These are phyloP conservation scores for Cabera pusaria DNA, from an alignment of 2,888 invertebrate species.

Conservation along the genomic window DNA sequence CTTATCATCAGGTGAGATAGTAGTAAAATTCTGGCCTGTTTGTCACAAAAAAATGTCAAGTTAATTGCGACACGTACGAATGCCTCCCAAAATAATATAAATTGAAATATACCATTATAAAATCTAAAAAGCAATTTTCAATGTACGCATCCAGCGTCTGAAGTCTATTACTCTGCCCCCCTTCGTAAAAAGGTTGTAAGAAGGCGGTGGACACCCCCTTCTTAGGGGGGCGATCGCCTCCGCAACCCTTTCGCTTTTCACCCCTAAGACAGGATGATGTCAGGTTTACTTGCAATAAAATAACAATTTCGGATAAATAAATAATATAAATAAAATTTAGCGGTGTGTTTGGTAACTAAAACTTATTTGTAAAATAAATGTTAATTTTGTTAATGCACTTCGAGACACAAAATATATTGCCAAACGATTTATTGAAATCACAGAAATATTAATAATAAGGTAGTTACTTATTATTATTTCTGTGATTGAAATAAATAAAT, in stretches of 20 bases:
- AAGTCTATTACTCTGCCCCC: constrained; percentile 70
- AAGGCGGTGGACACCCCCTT: constrained; percentile 76
- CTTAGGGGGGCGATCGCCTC: constrained; percentile 69
- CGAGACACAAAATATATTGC: too few relatives aligned
- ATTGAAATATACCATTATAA: constrained; percentile 36
- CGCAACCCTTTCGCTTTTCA: constrained; percentile 83
- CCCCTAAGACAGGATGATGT: constrained; percentile 74
- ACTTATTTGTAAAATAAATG: too few relatives aligned
- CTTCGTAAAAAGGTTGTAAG: constrained; percentile 82
- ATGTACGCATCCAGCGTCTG: constrained; percentile 57
- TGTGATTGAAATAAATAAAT: too few relatives aligned
- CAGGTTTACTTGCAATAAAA: constrained; percentile 39
- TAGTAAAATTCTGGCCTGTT: too few relatives aligned
- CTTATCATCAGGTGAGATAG: too few relatives aligned
- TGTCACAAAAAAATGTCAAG: too few relatives aligned
- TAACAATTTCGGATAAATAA: constrained; percentile 17
- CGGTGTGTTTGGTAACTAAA: too few relatives aligned
- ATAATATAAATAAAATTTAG: too few relatives aligned
- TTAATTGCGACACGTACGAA: constrained; percentile 17
- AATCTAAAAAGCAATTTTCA: constrained; percentile 37
- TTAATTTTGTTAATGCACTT: too few relatives aligned
- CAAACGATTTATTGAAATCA: too few relatives aligned
- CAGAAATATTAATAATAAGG: too few relatives aligned
- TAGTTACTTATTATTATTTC: too few relatives aligned
- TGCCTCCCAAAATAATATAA: constrained; percentile 27